Evolutionary conservation across 1,140 invertebrate species (phyloP).

Genomic region (Leptinotarsa texana): DNA sequence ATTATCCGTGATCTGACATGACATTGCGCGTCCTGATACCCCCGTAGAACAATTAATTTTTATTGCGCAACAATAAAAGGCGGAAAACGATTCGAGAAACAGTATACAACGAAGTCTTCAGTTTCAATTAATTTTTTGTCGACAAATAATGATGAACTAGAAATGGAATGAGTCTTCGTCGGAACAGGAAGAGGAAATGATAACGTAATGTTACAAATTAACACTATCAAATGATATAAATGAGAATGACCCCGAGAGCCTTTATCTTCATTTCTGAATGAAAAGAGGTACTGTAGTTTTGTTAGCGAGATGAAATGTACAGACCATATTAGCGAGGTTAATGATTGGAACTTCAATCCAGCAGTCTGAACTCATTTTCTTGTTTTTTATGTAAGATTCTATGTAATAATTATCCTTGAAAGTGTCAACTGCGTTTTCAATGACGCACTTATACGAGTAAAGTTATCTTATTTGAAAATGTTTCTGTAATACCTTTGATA

Average conservation of each 20-base stretch:
- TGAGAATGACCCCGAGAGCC: not conserved
- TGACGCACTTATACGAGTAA: too few relatives aligned
- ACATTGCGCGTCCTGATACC: not conserved
- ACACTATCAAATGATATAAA: conserved; percentile 6
- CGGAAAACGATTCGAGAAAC: not conserved
- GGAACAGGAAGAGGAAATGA: not conserved
- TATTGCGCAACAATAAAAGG: not conserved
- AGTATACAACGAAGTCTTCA: not conserved
- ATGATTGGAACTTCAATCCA: too few relatives aligned
- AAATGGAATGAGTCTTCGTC: not conserved
- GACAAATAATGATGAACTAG: not conserved
- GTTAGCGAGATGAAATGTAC: too few relatives aligned
- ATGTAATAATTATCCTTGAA: too few relatives aligned
- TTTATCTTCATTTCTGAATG: not conserved
- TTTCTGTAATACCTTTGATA: too few relatives aligned
- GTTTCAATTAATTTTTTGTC: conserved; percentile 1
- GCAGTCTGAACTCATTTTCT: too few relatives aligned
- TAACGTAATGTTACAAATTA: not conserved
- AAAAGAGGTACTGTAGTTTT: not conserved
- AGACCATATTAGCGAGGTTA: too few relatives aligned
- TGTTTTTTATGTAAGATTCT: too few relatives aligned
- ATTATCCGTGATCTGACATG: too few relatives aligned
- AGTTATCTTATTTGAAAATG: too few relatives aligned
- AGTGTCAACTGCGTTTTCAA: too few relatives aligned
- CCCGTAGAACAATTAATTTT: conserved; percentile 2